Conservation (phyloP, 2,113 vertebrate genomes). For the Xiphorhynchus elegans region DNA sequence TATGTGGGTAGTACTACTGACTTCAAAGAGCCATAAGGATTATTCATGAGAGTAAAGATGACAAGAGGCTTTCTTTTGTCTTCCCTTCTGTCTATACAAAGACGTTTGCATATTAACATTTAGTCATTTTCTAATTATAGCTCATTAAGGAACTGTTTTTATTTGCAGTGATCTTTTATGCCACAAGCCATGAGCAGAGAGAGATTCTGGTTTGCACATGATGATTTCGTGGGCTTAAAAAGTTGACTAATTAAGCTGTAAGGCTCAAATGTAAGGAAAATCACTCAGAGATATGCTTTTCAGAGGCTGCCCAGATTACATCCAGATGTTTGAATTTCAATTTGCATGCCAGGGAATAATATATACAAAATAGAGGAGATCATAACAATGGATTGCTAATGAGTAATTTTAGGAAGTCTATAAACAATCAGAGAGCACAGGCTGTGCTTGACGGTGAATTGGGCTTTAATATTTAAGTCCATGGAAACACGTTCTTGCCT, state of each 20-base stretch:
- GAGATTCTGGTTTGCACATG: neutral
- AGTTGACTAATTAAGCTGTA: conserved; percentile 34
- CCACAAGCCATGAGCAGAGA: neutral
- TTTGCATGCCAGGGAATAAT: conserved; percentile 49
- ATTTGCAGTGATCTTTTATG: neutral
- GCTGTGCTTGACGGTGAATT: neutral
- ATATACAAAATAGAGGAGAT: conserved; percentile 55
- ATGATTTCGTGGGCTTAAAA: conserved; percentile 30
- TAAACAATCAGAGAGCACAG: conserved; percentile 28
- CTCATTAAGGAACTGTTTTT: neutral
- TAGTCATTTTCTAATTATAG: conserved; percentile 20
- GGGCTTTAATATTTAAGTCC: neutral
- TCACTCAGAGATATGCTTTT: conserved; percentile 18
- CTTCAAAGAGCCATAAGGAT: neutral
- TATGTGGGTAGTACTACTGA: neutral
- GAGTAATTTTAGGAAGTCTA: conserved; percentile 56
- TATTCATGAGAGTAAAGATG: neutral
- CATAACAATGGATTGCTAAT: conserved; percentile 61
- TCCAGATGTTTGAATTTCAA: conserved; percentile 57
- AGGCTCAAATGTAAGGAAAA: neutral
- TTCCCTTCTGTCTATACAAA: neutral
- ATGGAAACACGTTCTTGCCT: neutral
- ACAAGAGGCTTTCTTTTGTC: neutral
- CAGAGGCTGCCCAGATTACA: conserved; percentile 42
- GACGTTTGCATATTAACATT: neutral